Base-by-base conservation (phyloP, 2,797 vertebrate genomes). In the Lepidocolaptes lacrymiger region DNA sequence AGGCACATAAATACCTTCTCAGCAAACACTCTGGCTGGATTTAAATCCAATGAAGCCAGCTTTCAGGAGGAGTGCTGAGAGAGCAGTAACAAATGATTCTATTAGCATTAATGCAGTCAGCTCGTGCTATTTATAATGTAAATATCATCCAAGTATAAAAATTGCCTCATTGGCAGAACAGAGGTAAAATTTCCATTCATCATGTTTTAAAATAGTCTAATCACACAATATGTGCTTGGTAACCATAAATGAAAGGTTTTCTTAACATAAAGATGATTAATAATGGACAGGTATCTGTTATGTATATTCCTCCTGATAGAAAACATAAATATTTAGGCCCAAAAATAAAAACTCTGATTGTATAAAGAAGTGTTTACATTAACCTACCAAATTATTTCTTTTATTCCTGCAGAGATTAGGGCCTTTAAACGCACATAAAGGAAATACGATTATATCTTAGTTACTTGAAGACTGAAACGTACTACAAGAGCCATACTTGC, bases 61-160 rank as follows among this genome's bases (percentile, higher is more conserved):
- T 75, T 82, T 32, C 34, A 23, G 3, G 0, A 75, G 43, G 28
- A 94, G 30, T 51, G 91, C 91, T 90, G 85, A 94, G 91, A 88
- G 76, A 51, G 89, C 76, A 95, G 41, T 92, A 86, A 92, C 61
- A 91, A 93, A 96, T 73, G 46, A 71, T 88, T 89, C 90, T 81
- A 76, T 97, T 88, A 91, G 78, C 63, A 92, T 91, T 89, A 93
- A 95, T 85, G 77, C 86, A 88, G 88, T 73, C 48, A 9, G 80
- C 86, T 89, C 63, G 39, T 78, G 79, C 77, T 94, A 68, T 93
- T 94, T 93, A 91, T 95, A 93, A 92, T 56, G 63, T 76, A 93
- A 96, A 96, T 88, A 94, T 72, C 88, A 75, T 86, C 66, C 58
- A 59, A 88, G 87, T 89, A 52, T 68, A 91, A 83, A 95, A 94